Percentiles rank a stretch among this genome's conserved stretches.
These are phyloP conservation scores for Drosophila setifemur DNA, from an alignment of 1,140 invertebrate species.

Conservation along the genomic window DNA sequence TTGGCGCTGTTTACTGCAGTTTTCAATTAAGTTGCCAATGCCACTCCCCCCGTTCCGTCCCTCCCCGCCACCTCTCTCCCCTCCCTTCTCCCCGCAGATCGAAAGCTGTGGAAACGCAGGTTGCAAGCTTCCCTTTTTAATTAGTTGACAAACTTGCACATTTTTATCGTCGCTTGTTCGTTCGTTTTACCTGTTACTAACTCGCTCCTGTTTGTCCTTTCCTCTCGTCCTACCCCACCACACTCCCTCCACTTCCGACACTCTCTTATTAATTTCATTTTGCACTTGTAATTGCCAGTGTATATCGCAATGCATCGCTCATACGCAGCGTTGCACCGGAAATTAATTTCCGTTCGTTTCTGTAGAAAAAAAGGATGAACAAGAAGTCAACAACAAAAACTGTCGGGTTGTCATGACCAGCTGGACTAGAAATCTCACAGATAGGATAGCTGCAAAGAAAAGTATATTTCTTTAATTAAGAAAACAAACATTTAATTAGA, in stretches of 20 bases:
- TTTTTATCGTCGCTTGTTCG: constrained; percentile 56
- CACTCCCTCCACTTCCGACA: background rate
- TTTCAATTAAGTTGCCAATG: constrained; percentile 70
- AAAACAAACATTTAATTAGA: no score
- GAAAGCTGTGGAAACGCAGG: constrained; percentile 26
- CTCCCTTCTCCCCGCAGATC: constrained; percentile 1
- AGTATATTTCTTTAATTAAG: background rate
- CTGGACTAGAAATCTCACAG: background rate
- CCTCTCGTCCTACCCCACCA: background rate
- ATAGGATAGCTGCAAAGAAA: background rate
- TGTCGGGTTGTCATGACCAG: constrained; percentile 6
- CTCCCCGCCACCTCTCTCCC: constrained; percentile 13
- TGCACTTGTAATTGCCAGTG: constrained; percentile 56
- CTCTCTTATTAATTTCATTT: constrained; percentile 60
- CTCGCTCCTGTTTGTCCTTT: constrained; percentile 25
- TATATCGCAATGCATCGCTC: constrained; percentile 56
- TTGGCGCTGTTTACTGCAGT: constrained; percentile 67
- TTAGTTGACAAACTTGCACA: constrained; percentile 57
- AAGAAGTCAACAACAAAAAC: background rate
- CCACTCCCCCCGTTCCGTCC: no score
- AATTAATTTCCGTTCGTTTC: constrained; percentile 57
- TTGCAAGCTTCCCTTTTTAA: constrained; percentile 58
- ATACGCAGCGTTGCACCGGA: constrained; percentile 60
- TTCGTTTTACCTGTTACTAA: constrained; percentile 25
- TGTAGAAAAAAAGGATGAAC: background rate